Evolutionary conservation across 2,113 vertebrate species (phyloP), one percentile per base, ranked within the genome.

Genomic region (Pteruthius melanotis): DNA sequence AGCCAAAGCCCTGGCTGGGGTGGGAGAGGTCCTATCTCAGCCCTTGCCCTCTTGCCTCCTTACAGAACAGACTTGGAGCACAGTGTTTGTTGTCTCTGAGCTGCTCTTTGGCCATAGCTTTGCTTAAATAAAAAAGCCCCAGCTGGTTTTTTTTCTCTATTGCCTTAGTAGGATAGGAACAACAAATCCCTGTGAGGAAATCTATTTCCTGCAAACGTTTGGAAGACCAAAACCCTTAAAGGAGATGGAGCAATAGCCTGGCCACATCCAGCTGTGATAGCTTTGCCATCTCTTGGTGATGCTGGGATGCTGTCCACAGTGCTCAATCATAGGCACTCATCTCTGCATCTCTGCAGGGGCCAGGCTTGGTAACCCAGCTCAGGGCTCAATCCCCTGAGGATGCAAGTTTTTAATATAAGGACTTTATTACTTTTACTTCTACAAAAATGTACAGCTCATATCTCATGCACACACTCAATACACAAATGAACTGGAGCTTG

Each of bases 311-410:
- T 24, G 69, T 53, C 11, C 16, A 2, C 0, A 1, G 39, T 22
- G 15, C 28, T 79, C 37, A 40, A 0, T 42, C 33, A 8, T 0
- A 11, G 3, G 1, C 1, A 1, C 5, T 42, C 52, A 23, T 17
- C 60, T 44, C 69, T 37, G 30, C 37, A 14, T 16, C 68, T 52
- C 68, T 45, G 42, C 33, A 19, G n/a, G 22, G 30, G 37, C 13
- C 23, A 35, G 27, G 40, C 45, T 30, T 39, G 33, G 57, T 19
- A 75, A 82, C 24, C 19, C 64, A 89, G 26, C 59, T 20, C 24
- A 16, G 24, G 15, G 42, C 27, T 83, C 44, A 83, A 2, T 7
- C 21, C 19, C 22, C 26, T 2, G 7, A 87, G 30, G 16, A 61
- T 22, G 27, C 17, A 63, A 42, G 19, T 13, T 83, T 87, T 76